Conservation (phyloP, 1,140 invertebrate genomes). For the Matsumurasca onukii region DNA sequence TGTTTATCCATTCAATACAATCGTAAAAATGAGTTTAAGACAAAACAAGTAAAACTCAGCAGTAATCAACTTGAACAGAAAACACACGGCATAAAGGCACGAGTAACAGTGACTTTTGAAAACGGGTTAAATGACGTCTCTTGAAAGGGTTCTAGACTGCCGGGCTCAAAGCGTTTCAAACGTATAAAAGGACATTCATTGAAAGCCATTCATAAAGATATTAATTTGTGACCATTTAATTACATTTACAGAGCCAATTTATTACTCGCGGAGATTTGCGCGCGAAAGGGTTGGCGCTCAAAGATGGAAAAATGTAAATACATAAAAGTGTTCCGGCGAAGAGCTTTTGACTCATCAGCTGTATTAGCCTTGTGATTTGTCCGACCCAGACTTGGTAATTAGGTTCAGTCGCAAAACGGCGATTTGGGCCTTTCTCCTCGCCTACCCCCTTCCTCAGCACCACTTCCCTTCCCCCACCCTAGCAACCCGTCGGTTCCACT, state of each 20-base stretch:
- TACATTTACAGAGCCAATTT: constrained; percentile 8
- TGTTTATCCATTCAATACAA: no score
- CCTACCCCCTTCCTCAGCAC: neutral
- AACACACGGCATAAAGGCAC: no score
- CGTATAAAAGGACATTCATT: neutral
- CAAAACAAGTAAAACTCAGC: no score
- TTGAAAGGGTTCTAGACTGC: no score
- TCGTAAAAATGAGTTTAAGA: no score
- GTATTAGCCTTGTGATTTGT: constrained; percentile 7
- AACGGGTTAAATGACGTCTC: no score
- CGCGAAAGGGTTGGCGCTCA: neutral
- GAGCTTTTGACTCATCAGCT: constrained; percentile 3
- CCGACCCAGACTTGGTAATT: constrained; percentile 4
- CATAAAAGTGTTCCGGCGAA: constrained; percentile 12
- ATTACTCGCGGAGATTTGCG: constrained; percentile 14
- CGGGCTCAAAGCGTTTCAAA: neutral
- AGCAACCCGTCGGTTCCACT: neutral
- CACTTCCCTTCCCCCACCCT: neutral
- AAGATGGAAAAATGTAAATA: constrained; percentile 23
- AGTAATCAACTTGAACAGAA: no score
- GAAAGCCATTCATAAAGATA: constrained; percentile 19
- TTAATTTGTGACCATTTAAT: constrained; percentile 22
- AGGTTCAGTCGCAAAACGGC: constrained; percentile 15
- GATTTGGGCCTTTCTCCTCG: constrained; percentile 9
- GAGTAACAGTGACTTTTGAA: no score